These are phyloP conservation scores for Lanistes nyassanus DNA, from an alignment of 1,140 invertebrate species.

Conservation along the genomic window DNA sequence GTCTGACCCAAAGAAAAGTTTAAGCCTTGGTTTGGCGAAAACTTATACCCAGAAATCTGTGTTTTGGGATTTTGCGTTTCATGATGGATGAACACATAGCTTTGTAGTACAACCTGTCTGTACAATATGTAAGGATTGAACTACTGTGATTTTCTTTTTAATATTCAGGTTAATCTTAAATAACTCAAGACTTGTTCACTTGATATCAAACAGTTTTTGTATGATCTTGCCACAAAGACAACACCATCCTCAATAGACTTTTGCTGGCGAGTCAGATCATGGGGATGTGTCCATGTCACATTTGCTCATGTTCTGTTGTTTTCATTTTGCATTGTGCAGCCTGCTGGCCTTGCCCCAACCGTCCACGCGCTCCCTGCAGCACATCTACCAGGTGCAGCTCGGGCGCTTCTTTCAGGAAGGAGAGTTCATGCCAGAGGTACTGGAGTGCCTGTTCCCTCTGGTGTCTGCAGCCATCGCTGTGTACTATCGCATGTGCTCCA, in stretches of 20 bases:
- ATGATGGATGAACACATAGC: too few species aligned
- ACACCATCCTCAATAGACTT: neutral
- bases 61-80: too few species aligned
- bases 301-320: neutral
- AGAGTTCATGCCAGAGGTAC: constrained; percentile 65
- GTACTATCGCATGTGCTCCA: constrained; percentile 62
- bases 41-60: too few species aligned
- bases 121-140: too few species aligned
- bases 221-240: too few species aligned
- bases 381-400: constrained; percentile 67
- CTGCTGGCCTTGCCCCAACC: constrained; percentile 65
- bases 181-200: too few species aligned
- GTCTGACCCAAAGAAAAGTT: too few species aligned
- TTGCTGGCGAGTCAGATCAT: neutral
- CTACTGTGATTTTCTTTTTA: too few species aligned
- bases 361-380: constrained; percentile 64
- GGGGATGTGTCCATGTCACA: neutral
- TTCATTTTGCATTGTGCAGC: constrained; percentile 38
- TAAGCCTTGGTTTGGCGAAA: too few species aligned
- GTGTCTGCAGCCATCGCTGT: constrained; percentile 63
- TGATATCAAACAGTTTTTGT: too few species aligned
- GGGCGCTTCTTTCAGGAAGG: constrained; percentile 63
- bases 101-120: too few species aligned
- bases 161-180: too few species aligned
- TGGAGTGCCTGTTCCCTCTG: constrained; percentile 59